Evolutionary conservation across 2,888 invertebrate genomes (phyloP), one percentile per base, ranked within the genome.

Genomic region (Aphidoletes aphidimyza): DNA sequence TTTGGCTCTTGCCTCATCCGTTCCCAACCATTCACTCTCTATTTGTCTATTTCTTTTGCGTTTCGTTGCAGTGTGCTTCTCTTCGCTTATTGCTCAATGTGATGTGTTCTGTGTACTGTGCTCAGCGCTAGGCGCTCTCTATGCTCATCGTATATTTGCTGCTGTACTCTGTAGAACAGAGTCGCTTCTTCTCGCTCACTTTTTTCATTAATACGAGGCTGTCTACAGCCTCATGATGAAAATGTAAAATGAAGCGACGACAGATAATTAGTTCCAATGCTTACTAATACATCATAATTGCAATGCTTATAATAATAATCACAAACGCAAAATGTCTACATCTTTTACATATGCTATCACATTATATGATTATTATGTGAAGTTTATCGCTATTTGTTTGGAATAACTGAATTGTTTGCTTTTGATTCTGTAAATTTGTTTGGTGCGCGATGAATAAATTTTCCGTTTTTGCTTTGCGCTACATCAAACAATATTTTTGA

Each of bases 211-310:
- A n/a, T n/a, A n/a, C n/a, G n/a, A n/a, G n/a, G n/a, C n/a, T n/a
- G n/a, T n/a, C 47, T 47, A 2, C 47, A 47, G 47, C n/a, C n/a
- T n/a, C 9, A 54, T 81, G 81, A 81, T 81, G 37, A 81, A 37
- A 37, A 37, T 36, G 81, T 37, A 81, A 22, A 81, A 81, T 37
- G 37, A 81, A 81, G 37, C 81, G 37, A 81, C 81, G 81, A 81
- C 81, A 81, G 81, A 81, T 81, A 81, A 81, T 81, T 81, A 81
- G 81, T 81, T 81, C n/a, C 81, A 81, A 81, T 81, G 81, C 37
- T 81, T 81, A 81, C 37, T 22, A 81, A 81, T 81, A 37, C 37
- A 81, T 37, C 81, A 81, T 81, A 37, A 81, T 81, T 81, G 37
- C 22, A 69, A 69, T 69, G 69, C 37, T 37, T 37, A 81, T 81